Conservation (phyloP, 2,113 vertebrate genomes). For the Elanoides forficatus region DNA sequence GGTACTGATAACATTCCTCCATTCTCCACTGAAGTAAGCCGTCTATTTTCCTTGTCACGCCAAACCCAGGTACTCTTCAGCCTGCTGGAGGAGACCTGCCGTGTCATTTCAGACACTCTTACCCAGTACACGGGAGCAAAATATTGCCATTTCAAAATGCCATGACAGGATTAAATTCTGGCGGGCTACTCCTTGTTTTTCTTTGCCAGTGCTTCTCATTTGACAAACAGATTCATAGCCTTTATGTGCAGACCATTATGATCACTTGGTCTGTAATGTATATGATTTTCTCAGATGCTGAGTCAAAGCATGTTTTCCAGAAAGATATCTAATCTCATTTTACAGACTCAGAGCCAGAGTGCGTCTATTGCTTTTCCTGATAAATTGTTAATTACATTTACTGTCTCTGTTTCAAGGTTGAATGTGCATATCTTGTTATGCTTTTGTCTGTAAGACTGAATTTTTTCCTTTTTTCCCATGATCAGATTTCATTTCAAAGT, state of each 20-base stretch:
- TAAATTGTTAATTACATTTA: constrained; percentile 42
- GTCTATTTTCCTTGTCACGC: not conserved
- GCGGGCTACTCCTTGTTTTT: not conserved
- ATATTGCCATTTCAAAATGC: not conserved
- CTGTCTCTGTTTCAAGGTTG: constrained; percentile 29
- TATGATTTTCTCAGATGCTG: constrained; percentile 26
- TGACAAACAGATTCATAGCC: not conserved
- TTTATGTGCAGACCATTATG: not conserved
- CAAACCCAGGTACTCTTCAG: not conserved
- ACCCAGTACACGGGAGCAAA: not conserved
- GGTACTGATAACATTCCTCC: not conserved
- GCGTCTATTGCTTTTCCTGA: not conserved
- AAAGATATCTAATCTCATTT: constrained; percentile 40
- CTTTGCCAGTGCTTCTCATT: not conserved
- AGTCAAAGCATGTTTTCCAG: constrained; percentile 19
- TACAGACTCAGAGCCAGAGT: not conserved
- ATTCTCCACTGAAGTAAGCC: not conserved
- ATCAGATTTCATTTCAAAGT: not conserved
- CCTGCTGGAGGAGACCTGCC: not conserved
- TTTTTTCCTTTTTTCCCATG: not conserved
- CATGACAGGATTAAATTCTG: not conserved
- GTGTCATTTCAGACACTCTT: not conserved
- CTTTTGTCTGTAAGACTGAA: not conserved
- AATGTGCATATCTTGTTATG: not conserved
- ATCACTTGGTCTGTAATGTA: not conserved